phyloP scores from a whole-genome alignment of 2,888 invertebrate genomes.

The Dioctria rufipes region DNA sequence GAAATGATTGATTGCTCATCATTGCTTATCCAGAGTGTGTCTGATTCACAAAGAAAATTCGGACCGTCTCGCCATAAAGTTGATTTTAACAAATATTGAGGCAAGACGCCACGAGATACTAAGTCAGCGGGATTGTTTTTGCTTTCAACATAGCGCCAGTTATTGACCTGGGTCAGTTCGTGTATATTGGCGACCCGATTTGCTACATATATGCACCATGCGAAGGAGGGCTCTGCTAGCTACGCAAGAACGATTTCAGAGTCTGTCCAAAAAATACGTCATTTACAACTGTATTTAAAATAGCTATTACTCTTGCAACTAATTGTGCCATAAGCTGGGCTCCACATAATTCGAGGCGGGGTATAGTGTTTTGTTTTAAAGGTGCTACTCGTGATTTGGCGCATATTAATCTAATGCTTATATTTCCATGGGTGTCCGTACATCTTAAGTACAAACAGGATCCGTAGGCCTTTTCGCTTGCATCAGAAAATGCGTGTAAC shows the following conservation, averaged over 20 bases:
- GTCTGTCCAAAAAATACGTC: background rate
- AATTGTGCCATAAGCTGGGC: slow-evolving; percentile 55
- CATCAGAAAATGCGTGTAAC: slow-evolving; percentile 54
- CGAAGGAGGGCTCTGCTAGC: background rate
- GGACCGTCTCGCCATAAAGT: too few relatives aligned
- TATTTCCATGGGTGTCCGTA: background rate
- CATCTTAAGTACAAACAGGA: slow-evolving; percentile 22
- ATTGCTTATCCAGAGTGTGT: too few relatives aligned
- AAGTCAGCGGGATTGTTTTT: background rate
- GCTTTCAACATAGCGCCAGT: background rate
- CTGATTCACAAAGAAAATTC: too few relatives aligned
- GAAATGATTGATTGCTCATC: too few relatives aligned
- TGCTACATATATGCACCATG: background rate
- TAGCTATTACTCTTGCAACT: background rate
- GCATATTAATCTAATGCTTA: background rate
- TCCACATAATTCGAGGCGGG: slow-evolving; percentile 63
- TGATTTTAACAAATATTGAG: too few relatives aligned
- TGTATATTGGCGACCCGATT: background rate
- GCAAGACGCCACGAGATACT: too few relatives aligned
- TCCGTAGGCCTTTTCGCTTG: slow-evolving; percentile 45
- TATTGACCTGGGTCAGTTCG: background rate
- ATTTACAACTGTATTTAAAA: background rate
- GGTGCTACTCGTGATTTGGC: slow-evolving; percentile 52
- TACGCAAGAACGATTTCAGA: background rate
- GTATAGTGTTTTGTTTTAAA: slow-evolving; percentile 59